phyloP scores from a whole-genome alignment of 2,113 vertebrate species.

The Leucopsar rothschildi region DNA sequence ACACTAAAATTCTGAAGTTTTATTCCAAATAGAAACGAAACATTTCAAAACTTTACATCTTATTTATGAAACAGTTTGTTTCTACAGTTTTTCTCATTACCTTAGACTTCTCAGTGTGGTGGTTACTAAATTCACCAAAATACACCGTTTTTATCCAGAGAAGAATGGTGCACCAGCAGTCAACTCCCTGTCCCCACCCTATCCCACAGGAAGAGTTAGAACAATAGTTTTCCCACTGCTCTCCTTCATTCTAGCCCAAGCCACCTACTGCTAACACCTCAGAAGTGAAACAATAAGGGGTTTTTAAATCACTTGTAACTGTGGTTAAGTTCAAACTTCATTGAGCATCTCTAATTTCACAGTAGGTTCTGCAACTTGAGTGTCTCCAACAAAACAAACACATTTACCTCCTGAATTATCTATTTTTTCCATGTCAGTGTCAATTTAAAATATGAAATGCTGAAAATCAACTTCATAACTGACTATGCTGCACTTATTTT shows the following conservation, averaged over 20 bases:
- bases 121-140: not conserved
- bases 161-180: not conserved
- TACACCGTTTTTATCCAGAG: not conserved
- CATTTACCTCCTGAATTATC: not conserved
- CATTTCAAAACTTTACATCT: not conserved
- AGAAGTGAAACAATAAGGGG: not conserved
- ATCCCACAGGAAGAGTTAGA: conserved; percentile 50
- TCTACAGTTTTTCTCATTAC: conserved; percentile 3
- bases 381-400: not conserved
- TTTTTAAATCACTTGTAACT: not conserved
- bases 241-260: not conserved
- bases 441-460: not conserved
- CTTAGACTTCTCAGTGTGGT: not conserved
- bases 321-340: not conserved
- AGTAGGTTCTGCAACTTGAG: not conserved
- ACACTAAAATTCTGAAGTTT: not conserved
- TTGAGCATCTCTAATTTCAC: not conserved
- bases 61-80: not conserved
- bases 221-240: conserved; percentile 17
- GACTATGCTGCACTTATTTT: not conserved
- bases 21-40: not conserved
- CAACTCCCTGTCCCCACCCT: conserved; percentile 36
- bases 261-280: not conserved
- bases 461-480: not conserved
- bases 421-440: not conserved